Base-by-base conservation (phyloP, 2,797 vertebrate species). In the Bovichtus variegatus region DNA sequence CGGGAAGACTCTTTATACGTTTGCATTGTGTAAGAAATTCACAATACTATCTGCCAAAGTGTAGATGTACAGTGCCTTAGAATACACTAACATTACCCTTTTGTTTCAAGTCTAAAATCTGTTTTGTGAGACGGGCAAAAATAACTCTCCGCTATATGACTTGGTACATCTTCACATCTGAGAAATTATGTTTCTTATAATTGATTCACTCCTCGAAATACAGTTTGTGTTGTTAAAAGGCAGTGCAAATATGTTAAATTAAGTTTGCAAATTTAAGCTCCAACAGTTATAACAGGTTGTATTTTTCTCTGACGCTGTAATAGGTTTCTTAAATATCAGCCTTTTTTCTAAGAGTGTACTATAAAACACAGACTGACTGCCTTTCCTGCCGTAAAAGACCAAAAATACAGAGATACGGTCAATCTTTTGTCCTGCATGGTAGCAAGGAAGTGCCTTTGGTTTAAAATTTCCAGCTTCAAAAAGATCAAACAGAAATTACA, bases 391-490 rank as follows among this genome's bases (percentile, higher is more conserved):
- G 63, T 89, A 89, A 82, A 91, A 92, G 90, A 95, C 94, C 93
- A 95, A 95, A 94, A 89, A 89, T 78, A 91, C 82, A 85, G 83
- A 93, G 84, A 91, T 81, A 74, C 95, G 95, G 93, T 91, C 89
- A 84, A 89, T 94, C 94, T 94, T 94, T 95, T 93, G 93, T 95
- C 89, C 93, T 97, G 95, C 96, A 95, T 95, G 96, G 96, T 95
- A 95, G 96, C 96, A 95, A 97, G 96, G 95, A 97, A 97, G 98
- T 99, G 98, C 98, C 98, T 99, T 99, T 96, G 95, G 95, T 97
- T 97, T 93, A 89, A 95, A 95, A 96, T 95, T 83, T 97, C 96
- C 96, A 97, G 96, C 97, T 97, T 97, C 96, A 95, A 96, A 96
- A 83, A 96, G 92, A 82, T 74, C 47, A 74, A 84, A 94, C 93